These are phyloP conservation scores for Camelus bactrianus DNA, from an alignment of 2,113 vertebrate genomes.

Conservation along the genomic window DNA sequence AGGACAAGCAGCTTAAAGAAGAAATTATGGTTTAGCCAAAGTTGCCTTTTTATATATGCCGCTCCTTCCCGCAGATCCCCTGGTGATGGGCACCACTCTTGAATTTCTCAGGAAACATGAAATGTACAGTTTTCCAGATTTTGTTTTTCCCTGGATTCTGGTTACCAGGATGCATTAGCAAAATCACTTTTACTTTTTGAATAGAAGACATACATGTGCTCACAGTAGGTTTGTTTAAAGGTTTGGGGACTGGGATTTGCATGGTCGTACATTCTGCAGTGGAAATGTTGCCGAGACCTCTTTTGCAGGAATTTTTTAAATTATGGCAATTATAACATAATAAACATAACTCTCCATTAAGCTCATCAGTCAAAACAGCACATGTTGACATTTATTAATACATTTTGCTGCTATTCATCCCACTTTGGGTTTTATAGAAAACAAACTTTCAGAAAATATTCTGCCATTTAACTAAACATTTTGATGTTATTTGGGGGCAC, in stretches of 20 bases:
- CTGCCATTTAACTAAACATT: constrained; percentile 41
- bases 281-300: background rate
- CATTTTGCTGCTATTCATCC: constrained; percentile 32
- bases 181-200: constrained; percentile 55
- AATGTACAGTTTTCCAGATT: background rate
- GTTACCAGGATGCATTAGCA: constrained; percentile 7
- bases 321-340: constrained; percentile 59
- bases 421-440: constrained; percentile 58
- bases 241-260: background rate
- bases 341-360: constrained; percentile 42
- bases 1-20: background rate
- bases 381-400: constrained; percentile 31
- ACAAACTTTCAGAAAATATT: constrained; percentile 44
- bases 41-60: background rate
- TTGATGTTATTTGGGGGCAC: constrained; percentile 59
- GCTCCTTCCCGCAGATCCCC: background rate
- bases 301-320: constrained; percentile 32
- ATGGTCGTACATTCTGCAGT: constrained; percentile 31
- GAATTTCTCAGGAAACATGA: constrained; percentile 41
- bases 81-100: background rate
- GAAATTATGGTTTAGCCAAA: background rate
- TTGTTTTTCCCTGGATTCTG: constrained; percentile 20
- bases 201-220: constrained; percentile 14
- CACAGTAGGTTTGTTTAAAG: constrained; percentile 51
- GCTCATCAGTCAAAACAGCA: constrained; percentile 35